A percentile compares a stretch with the other conserved stretches of the same genome.
phyloP scores from a whole-genome alignment of 64 coral and sea anemone species.

The Astreopora myriophthalma region DNA sequence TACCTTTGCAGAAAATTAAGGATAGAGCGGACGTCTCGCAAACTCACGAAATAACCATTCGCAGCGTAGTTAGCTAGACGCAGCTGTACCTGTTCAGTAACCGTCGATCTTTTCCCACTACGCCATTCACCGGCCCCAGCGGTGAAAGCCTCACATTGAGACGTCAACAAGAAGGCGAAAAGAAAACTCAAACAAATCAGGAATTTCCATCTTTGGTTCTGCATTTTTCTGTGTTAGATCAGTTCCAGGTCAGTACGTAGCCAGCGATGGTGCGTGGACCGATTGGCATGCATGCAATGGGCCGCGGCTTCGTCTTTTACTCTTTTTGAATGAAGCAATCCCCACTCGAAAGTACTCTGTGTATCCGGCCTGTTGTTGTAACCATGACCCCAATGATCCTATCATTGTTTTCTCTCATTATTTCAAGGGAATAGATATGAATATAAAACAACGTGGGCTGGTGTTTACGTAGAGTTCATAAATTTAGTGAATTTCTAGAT shows the following conservation, averaged over 20 bases:
- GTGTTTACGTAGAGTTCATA: not conserved
- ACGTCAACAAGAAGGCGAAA: not conserved
- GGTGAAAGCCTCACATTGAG: not conserved
- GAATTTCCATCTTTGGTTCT: not conserved
- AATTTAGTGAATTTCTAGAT: not conserved
- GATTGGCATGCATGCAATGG: not conserved
- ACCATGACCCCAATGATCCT: not conserved
- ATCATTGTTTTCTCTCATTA: constrained; percentile 15
- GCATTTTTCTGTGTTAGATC: not conserved
- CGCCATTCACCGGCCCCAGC: constrained; percentile 10
- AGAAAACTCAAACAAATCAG: not conserved
- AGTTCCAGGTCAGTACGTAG: not conserved
- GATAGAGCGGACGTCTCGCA: too few relatives aligned
- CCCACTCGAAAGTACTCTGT: not conserved
- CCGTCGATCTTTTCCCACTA: not conserved
- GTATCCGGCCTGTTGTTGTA: constrained; percentile 15
- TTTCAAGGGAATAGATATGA: constrained; percentile 2
- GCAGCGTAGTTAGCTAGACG: not conserved
- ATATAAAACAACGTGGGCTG: not conserved
- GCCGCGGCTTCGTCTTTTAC: not conserved
- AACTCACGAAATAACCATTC: too few relatives aligned
- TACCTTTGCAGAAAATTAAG: too few relatives aligned
- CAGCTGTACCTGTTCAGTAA: not conserved
- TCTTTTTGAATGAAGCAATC: not conserved
- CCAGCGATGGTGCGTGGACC: not conserved